Evolutionary conservation across 2,797 vertebrate species (phyloP).

Genomic region (Hydrolagus colliei): DNA sequence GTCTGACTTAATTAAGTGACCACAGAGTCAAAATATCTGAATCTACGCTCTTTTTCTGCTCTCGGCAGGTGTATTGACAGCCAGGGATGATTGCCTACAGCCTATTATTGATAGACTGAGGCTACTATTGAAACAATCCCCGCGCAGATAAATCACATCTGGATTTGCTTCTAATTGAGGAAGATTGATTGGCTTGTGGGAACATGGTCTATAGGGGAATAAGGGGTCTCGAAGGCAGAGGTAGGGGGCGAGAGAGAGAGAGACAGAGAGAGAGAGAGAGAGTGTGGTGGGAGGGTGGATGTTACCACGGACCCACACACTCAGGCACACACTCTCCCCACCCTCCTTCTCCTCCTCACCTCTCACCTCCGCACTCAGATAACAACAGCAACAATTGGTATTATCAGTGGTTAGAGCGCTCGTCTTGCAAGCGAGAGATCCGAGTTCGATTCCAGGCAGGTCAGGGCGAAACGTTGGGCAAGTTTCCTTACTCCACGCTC

Average conservation of each 20-base stretch:
- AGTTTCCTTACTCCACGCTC: too few relatives aligned
- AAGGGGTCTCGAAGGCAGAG: conserved; percentile 53
- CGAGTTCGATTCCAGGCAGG: too few relatives aligned
- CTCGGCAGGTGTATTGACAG: conserved; percentile 87
- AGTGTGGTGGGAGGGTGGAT: too few relatives aligned
- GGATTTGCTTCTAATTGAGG: conserved; percentile 99
- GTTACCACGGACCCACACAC: too few relatives aligned
- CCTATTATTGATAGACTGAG: conserved; percentile 87
- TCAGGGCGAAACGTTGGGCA: too few relatives aligned
- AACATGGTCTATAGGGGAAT: conserved; percentile 53
- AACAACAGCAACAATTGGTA: too few relatives aligned
- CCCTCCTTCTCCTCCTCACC: too few relatives aligned
- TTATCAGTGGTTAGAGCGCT: too few relatives aligned
- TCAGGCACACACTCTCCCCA: too few relatives aligned
- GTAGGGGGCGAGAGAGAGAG: conserved; percentile 36
- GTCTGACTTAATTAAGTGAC: conserved; percentile 98
- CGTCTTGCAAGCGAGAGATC: too few relatives aligned
- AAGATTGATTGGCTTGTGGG: conserved; percentile 77
- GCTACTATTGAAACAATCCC: conserved; percentile 98
- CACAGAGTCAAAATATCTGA: conserved; percentile 74
- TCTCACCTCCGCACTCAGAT: too few relatives aligned
- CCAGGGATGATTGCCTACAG: conserved; percentile 83
- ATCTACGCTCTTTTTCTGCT: conserved; percentile 73
- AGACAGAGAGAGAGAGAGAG: not conserved
- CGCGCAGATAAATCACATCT: conserved; percentile 98